Percentiles rank a stretch among this genome's conserved stretches.
Conservation (phyloP, 2,888 invertebrate species). For the Rhaphigaster nebulosa region DNA sequence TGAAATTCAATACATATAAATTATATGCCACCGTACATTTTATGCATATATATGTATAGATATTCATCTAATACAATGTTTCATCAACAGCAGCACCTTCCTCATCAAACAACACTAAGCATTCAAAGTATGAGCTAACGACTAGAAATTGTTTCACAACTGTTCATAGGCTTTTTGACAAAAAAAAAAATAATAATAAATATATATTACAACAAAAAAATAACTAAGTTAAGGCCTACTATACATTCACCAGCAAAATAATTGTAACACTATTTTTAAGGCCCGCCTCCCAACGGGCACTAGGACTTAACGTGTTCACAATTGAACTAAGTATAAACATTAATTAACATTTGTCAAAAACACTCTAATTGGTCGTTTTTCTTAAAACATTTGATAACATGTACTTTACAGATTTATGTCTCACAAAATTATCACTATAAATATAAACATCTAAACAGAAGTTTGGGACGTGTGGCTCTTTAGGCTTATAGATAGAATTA, state of each 20-base stretch:
- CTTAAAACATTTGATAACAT: constrained; percentile 52
- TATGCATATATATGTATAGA: neutral
- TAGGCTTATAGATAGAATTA: constrained; percentile 50
- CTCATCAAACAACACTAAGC: constrained; percentile 27
- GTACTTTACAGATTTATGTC: constrained; percentile 46
- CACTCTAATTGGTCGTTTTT: constrained; percentile 63
- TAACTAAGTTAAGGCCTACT: constrained; percentile 52
- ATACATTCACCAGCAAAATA: constrained; percentile 53
- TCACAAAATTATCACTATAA: constrained; percentile 58
- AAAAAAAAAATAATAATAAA: constrained; percentile 44
- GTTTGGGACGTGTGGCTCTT: constrained; percentile 52
- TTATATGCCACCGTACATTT: neutral
- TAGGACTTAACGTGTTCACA: neutral
- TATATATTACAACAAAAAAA: too few species aligned
- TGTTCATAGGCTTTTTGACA: constrained; percentile 2
- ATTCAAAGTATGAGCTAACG: constrained; percentile 52
- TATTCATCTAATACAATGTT: constrained; percentile 30
- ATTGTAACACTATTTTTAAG: constrained; percentile 7
- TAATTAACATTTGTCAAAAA: constrained; percentile 59
- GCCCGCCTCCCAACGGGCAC: constrained; percentile 3
- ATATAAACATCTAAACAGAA: constrained; percentile 52
- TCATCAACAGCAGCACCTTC: neutral
- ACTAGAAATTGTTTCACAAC: constrained; percentile 35
- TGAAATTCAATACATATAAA: neutral
- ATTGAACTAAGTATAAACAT: constrained; percentile 62